These are phyloP conservation scores for Miichthys miiuy DNA, from an alignment of 2,797 vertebrate species.

Conservation along the genomic window DNA sequence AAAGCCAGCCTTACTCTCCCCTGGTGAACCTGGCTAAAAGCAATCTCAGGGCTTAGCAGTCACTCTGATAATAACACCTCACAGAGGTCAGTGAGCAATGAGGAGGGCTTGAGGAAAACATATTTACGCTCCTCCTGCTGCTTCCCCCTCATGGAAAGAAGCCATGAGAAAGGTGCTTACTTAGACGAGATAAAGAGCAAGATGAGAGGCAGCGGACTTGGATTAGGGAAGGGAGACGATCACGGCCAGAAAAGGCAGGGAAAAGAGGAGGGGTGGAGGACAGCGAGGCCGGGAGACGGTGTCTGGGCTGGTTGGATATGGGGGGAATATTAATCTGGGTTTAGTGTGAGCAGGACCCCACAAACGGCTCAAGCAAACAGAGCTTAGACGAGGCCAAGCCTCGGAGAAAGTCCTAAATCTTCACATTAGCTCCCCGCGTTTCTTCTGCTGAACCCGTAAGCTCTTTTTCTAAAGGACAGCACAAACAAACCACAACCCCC, in stretches of 20 bases:
- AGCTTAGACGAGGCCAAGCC: conserved; percentile 94
- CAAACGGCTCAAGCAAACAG: conserved; percentile 94
- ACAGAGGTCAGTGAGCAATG: conserved; percentile 80
- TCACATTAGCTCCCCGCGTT: conserved; percentile 97
- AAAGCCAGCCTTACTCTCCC: conserved; percentile 63
- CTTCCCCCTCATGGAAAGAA: conserved; percentile 79
- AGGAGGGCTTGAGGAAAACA: conserved; percentile 73
- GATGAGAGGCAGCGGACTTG: conserved; percentile 96
- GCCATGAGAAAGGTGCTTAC: conserved; percentile 93
- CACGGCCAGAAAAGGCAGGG: conserved; percentile 88
- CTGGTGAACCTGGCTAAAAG: conserved; percentile 78
- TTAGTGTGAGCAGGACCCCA: conserved; percentile 96
- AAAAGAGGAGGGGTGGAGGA: conserved; percentile 52
- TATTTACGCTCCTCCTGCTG: conserved; percentile 79
- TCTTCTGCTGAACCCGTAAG: conserved; percentile 96
- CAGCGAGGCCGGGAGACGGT: conserved; percentile 79
- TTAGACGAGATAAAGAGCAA: conserved; percentile 95
- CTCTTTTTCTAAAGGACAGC: conserved; percentile 97
- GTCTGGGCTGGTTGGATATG: conserved; percentile 90
- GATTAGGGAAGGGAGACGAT: conserved; percentile 95
- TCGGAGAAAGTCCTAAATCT: conserved; percentile 98
- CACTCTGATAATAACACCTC: conserved; percentile 78
- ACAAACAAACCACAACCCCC: conserved; percentile 90
- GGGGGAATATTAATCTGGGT: conserved; percentile 98
- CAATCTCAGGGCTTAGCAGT: conserved; percentile 76